Evolutionary conservation across 2,797 vertebrate genomes (phyloP).

Genomic region (Poecile montanus): DNA sequence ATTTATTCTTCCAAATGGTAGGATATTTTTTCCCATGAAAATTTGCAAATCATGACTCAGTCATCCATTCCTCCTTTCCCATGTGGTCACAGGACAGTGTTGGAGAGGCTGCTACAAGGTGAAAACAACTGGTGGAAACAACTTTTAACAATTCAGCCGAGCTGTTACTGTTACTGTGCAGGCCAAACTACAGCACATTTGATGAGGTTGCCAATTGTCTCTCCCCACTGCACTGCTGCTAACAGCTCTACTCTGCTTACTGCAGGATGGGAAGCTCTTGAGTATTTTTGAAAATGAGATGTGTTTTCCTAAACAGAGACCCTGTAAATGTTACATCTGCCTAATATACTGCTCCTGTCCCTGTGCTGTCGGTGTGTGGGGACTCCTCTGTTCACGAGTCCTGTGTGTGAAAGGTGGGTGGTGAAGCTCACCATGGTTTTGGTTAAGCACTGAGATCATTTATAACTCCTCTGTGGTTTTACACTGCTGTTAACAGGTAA

Average conservation of each 20-base stretch:
- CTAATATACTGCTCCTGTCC: background rate
- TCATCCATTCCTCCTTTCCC: background rate
- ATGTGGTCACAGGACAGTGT: background rate
- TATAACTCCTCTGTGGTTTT: background rate
- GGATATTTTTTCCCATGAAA: fast-evolving
- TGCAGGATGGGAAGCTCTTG: background rate
- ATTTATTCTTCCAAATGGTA: background rate
- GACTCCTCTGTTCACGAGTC: fast-evolving
- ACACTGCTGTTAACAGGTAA: background rate
- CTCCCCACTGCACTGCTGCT: background rate
- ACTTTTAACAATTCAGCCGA: background rate
- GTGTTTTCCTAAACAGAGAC: background rate
- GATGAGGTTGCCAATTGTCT: background rate
- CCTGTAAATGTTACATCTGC: background rate
- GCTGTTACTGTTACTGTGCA: background rate
- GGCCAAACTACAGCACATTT: background rate
- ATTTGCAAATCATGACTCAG: background rate
- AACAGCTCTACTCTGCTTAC: background rate
- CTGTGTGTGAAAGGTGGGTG: background rate
- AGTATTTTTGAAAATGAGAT: background rate
- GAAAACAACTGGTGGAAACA: background rate
- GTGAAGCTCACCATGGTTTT: background rate
- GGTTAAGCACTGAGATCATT: background rate
- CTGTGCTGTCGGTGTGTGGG: fast-evolving
- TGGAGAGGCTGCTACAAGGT: background rate